phyloP scores from a whole-genome alignment of 2,797 vertebrate species.

The Myripristis murdjan region DNA sequence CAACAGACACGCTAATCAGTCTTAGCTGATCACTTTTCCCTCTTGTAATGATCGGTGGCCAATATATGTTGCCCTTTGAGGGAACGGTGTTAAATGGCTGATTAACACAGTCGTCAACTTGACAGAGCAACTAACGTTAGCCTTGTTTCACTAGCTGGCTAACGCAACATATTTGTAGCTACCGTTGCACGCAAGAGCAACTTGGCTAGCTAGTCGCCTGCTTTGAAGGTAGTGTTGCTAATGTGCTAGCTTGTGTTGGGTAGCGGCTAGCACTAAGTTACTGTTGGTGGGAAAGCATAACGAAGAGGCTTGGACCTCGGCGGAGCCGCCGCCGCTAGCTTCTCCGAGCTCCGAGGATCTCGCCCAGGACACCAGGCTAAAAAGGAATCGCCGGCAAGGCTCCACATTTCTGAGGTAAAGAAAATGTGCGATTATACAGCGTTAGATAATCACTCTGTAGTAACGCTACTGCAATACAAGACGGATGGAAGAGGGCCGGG shows the following conservation, averaged over 20 bases:
- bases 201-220: constrained; percentile 44
- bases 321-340: constrained; percentile 45
- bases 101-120: constrained; percentile 49
- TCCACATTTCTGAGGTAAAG: constrained; percentile 67
- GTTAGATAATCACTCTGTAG: constrained; percentile 16
- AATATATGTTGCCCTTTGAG: constrained; percentile 11
- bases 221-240: constrained; percentile 69
- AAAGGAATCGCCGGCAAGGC: constrained; percentile 45
- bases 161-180: constrained; percentile 10
- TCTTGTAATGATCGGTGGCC: constrained; percentile 22
- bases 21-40: constrained; percentile 40
- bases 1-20: constrained; percentile 25
- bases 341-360: constrained; percentile 29
- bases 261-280: constrained; percentile 45
- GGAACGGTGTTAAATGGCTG: constrained; percentile 37
- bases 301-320: constrained; percentile 40
- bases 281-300: constrained; percentile 60
- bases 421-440: constrained; percentile 13
- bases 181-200: constrained; percentile 47
- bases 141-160: constrained; percentile 69
- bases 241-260: constrained; percentile 65
- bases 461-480: constrained; percentile 19
- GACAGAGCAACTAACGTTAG: constrained; percentile 63
- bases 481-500: constrained; percentile 50
- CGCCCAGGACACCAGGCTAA: constrained; percentile 43